phyloP scores from a whole-genome alignment of 2,888 invertebrate genomes.

The Drosophila picticornis region DNA sequence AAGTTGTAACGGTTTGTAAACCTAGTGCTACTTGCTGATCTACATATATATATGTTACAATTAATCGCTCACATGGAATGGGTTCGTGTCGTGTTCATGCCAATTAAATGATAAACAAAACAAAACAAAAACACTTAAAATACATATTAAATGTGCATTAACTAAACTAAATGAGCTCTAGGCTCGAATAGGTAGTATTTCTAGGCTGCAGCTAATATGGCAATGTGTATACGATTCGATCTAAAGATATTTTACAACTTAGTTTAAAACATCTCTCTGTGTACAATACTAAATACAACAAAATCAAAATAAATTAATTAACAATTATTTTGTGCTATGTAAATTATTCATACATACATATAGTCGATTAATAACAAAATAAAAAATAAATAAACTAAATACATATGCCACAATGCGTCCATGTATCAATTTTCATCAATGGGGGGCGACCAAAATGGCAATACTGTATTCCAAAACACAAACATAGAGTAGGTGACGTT shows the following conservation, averaged over 20 bases:
- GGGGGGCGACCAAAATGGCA: constrained; percentile 7
- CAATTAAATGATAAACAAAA: constrained; percentile 18
- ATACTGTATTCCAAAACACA: constrained; percentile 11
- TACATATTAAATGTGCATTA: constrained; percentile 54
- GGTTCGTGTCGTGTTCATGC: constrained; percentile 42
- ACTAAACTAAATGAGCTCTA: constrained; percentile 51
- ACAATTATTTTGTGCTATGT: constrained; percentile 31
- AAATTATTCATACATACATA: constrained; percentile 19
- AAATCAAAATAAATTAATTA: constrained; percentile 34
- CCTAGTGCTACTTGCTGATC: constrained; percentile 27
- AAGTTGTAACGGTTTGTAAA: constrained; percentile 23
- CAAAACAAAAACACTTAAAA: constrained; percentile 11
- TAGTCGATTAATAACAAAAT: constrained; percentile 23
- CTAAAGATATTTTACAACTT: constrained; percentile 49
- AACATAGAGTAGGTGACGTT: constrained; percentile 37
- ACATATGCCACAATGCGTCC: neutral
- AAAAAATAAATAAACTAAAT: constrained; percentile 12
- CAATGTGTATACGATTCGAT: constrained; percentile 67
- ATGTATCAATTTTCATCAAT: constrained; percentile 13
- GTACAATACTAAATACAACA: constrained; percentile 49
- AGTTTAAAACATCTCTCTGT: constrained; percentile 47
- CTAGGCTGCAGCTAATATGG: constrained; percentile 31
- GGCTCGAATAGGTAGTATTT: constrained; percentile 28
- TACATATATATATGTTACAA: constrained; percentile 17
- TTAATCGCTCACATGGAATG: constrained; percentile 45